These are phyloP conservation scores for Colinus virginianus DNA, from an alignment of 2,113 vertebrate genomes.

Conservation along the genomic window DNA sequence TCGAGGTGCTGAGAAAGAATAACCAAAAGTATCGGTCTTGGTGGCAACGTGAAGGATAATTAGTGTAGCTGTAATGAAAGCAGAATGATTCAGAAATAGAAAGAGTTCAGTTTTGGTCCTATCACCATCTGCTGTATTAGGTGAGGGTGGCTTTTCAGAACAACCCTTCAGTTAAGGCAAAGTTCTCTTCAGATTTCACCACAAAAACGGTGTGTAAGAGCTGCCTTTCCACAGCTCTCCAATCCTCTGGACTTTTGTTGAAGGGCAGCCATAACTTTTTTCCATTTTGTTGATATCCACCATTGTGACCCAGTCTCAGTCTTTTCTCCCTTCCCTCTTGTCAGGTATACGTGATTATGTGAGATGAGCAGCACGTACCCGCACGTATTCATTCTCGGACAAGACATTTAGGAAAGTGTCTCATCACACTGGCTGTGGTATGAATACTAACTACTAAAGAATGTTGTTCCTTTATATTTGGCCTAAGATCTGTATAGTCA, in stretches of 20 bases:
- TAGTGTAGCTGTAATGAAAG: not conserved
- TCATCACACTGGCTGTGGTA: not conserved
- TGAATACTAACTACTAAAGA: not conserved
- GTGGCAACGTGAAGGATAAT: not conserved
- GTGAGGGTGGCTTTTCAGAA: not conserved
- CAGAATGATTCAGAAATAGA: not conserved
- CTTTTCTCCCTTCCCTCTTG: not conserved
- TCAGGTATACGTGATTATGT: not conserved
- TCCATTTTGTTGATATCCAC: too few relatives aligned
- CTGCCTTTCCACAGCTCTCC: not conserved
- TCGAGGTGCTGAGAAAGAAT: not conserved
- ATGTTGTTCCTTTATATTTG: not conserved
- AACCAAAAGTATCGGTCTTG: not conserved
- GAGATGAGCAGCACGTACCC: not conserved
- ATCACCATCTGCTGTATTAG: not conserved
- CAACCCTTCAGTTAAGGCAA: not conserved
- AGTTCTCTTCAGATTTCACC: not conserved
- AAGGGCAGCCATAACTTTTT: not conserved
- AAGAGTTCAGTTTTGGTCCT: not conserved
- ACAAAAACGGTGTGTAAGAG: not conserved
- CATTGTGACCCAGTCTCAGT: not conserved
- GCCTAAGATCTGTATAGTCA: not conserved
- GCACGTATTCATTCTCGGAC: not conserved
- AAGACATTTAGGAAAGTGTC: not conserved
- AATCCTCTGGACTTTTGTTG: not conserved